Evolutionary conservation across 2,888 invertebrate genomes (phyloP).

Genomic region (Aphodius sticticus): DNA sequence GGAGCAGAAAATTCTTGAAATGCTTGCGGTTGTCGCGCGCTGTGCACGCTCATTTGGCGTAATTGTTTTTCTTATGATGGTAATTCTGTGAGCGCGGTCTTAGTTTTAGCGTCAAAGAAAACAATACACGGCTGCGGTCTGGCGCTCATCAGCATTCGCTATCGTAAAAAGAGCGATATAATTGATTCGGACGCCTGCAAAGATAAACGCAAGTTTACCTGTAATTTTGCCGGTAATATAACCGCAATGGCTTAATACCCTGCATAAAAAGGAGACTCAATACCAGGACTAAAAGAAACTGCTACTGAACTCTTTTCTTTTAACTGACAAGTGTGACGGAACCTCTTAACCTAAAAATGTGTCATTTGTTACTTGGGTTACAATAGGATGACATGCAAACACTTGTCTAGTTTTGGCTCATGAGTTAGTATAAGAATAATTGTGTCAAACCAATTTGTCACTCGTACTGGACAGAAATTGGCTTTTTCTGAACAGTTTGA

Average conservation of each 20-base stretch:
- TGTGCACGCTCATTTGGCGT: neutral
- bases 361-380: neutral
- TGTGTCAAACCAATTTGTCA: neutral
- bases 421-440: neutral
- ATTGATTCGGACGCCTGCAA: neutral
- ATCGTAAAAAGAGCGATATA: neutral
- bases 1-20: neutral
- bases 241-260: neutral
- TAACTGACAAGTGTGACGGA: neutral
- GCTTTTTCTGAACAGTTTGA: neutral
- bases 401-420: neutral
- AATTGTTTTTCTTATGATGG: conserved; percentile 4
- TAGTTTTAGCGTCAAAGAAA: neutral
- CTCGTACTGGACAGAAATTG: neutral
- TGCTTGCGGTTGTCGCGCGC: neutral
- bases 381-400: neutral
- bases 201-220: neutral
- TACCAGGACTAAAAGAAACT: neutral
- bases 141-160: neutral
- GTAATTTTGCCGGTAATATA: neutral
- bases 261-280: neutral
- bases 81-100: neutral
- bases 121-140: neutral
- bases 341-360: neutral
- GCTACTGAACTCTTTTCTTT: neutral